These are phyloP conservation scores for Microplitis mediator DNA, from an alignment of 1,140 invertebrate species.

Conservation along the genomic window DNA sequence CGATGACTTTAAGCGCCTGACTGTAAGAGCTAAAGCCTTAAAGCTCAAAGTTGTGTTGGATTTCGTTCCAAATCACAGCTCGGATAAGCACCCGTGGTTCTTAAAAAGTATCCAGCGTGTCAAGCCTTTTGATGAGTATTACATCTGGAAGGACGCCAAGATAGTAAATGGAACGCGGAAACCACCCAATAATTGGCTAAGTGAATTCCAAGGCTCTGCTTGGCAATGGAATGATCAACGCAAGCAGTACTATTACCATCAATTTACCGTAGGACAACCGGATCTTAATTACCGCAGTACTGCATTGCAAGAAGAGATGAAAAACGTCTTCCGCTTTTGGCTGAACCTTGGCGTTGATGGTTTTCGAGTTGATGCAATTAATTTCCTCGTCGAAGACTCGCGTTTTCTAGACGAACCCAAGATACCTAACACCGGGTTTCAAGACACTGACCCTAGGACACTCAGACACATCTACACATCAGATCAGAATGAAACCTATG, in stretches of 20 bases:
- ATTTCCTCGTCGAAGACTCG: slow-evolving; percentile 64
- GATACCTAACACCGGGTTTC: slow-evolving; percentile 52
- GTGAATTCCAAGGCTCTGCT: slow-evolving; percentile 57
- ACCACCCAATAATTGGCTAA: slow-evolving; percentile 56
- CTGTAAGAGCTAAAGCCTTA: slow-evolving; percentile 35
- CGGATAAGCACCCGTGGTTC: slow-evolving; percentile 75
- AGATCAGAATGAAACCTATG: slow-evolving; percentile 51
- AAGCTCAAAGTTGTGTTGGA: slow-evolving; percentile 70
- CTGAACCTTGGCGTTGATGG: slow-evolving; percentile 73
- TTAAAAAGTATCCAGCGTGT: slow-evolving; percentile 63
- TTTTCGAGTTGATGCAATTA: slow-evolving; percentile 71
- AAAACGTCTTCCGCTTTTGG: slow-evolving; percentile 68
- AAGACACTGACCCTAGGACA: slow-evolving; percentile 55
- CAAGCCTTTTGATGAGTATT: slow-evolving; percentile 70
- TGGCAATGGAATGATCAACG: slow-evolving; percentile 65
- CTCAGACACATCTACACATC: slow-evolving; percentile 49
- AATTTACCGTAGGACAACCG: slow-evolving; percentile 68
- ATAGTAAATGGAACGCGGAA: slow-evolving; percentile 47
- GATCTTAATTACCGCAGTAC: slow-evolving; percentile 74
- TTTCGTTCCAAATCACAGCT: slow-evolving; percentile 80
- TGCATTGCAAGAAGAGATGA: slow-evolving; percentile 65
- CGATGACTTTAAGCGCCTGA: slow-evolving; percentile 59
- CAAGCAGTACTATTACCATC: slow-evolving; percentile 67
- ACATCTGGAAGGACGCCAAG: slow-evolving; percentile 70
- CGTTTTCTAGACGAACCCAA: slow-evolving; percentile 65